These are phyloP conservation scores for Corythornis madagascariensis DNA, from an alignment of 2,113 vertebrate species.

Conservation along the genomic window DNA sequence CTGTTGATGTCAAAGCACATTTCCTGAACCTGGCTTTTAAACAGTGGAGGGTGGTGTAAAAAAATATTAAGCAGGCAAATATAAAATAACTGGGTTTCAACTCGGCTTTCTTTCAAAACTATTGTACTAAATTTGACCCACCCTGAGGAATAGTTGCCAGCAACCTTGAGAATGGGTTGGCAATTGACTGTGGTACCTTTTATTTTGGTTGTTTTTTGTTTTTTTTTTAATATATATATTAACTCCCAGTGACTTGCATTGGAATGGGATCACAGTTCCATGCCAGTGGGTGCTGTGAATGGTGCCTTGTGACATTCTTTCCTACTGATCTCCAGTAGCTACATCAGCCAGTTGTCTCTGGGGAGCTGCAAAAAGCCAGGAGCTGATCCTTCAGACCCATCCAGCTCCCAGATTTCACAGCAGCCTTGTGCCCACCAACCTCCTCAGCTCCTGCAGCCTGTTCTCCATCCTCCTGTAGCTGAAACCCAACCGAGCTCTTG, in stretches of 20 bases:
- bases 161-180: not conserved
- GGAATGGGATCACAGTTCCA: not conserved
- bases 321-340: not conserved
- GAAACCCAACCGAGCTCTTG: not conserved
- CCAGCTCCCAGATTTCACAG: not conserved
- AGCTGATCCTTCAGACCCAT: not conserved
- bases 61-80: not conserved
- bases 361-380: not conserved
- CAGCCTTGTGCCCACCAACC: not conserved
- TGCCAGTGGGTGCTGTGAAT: not conserved
- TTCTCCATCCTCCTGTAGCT: not conserved
- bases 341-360: not conserved
- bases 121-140: not conserved
- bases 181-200: not conserved
- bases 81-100: not conserved
- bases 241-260: not conserved
- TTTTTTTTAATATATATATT: not conserved
- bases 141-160: not conserved
- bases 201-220: too few relatives aligned
- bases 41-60: not conserved
- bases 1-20: not conserved
- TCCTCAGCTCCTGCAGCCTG: accelerated
- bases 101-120: not conserved
- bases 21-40: not conserved
- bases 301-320: not conserved